Conservation (phyloP, 2,113 vertebrate species). For the Osmerus eperlanus region DNA sequence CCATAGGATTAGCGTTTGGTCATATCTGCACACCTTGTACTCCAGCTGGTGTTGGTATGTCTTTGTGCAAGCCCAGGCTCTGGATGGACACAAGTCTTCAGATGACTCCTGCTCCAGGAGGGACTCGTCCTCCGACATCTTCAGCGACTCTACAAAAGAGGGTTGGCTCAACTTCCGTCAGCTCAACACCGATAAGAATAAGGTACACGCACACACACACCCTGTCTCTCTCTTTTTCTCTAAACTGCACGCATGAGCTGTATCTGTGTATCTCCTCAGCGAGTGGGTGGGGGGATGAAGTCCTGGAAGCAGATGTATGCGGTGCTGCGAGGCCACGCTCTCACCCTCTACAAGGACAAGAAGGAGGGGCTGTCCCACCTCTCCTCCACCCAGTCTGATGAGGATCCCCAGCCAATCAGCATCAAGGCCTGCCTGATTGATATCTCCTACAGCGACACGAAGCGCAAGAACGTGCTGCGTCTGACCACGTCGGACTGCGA, state of each 20-base stretch:
- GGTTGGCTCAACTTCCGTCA: slow-evolving; percentile 91
- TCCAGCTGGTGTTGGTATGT: background rate
- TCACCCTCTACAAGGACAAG: slow-evolving; percentile 92
- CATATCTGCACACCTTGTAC: too few species aligned
- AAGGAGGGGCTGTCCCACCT: slow-evolving; percentile 77
- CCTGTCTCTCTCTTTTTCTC: background rate
- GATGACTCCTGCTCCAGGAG: slow-evolving; percentile 88
- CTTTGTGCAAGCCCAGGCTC: slow-evolving; percentile 64
- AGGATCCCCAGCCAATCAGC: slow-evolving; percentile 89
- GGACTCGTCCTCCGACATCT: slow-evolving; percentile 87
- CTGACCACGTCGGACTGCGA: slow-evolving; percentile 92
- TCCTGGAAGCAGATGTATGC: slow-evolving; percentile 95
- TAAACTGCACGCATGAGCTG: too few species aligned
- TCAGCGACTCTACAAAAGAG: slow-evolving; percentile 88
- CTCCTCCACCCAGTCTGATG: slow-evolving; percentile 68
- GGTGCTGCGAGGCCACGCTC: slow-evolving; percentile 84
- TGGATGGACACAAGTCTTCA: slow-evolving; percentile 81
- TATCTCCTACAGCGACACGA: slow-evolving; percentile 98
- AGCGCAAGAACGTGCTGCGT: slow-evolving; percentile 94
- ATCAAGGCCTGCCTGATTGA: slow-evolving; percentile 94
- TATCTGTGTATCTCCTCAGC: slow-evolving; percentile 58
- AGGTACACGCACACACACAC: slow-evolving; percentile 67
- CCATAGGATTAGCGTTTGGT: too few species aligned
- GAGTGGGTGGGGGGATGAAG: slow-evolving; percentile 87
- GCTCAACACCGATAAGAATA: slow-evolving; percentile 88